Base-by-base conservation (phyloP, 2,113 vertebrate species). In the Calcarius ornatus region DNA sequence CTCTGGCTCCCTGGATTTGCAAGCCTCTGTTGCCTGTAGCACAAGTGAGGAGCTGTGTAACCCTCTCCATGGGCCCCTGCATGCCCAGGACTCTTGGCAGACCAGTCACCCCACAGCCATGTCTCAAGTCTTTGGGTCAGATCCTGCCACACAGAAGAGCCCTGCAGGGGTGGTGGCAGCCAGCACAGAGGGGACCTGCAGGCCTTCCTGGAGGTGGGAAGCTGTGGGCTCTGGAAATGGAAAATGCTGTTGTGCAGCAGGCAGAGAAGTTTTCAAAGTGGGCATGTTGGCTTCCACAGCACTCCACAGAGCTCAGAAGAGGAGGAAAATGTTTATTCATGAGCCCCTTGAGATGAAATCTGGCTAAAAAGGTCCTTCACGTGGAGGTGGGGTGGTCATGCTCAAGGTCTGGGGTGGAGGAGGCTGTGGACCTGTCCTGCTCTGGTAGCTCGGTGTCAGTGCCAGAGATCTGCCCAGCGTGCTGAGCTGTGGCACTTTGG, bases 41-140 rank as follows among this genome's bases (percentile, higher is more conserved):
- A 23, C 0, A 1, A 17, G 21, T 12, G 22, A 73, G 57, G 64
- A 73, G 37, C 31, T 68, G 40, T 13, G 48, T 60, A 50, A 77
- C 25, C 19, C 40, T 57, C 60, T 60, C 40, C 11, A 1, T 35
- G 10, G 28, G 28, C 16, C 33, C 33, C 30, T n/a, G 24, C 24
- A 28, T 7, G 31, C 14, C 45, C 68, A 59, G 63, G 33, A 54
- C 77, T 68, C 38, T 31, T 15, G 33, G 17, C 27, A 35, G 42
- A 48, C 27, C 0, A 0, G 3, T 17, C 4, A 54, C 15, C 38
- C 33, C 6, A 0, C 43, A 69, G 47, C 37, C 3, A 1, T 20
- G 8, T 42, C 54, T 59, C 59, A 10, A 0, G 4, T 66, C 19
- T 28, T n/a, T 38, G 51, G 31, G 12, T 68, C 22, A 45, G 42